Percentiles rank a stretch among this genome's conserved stretches.
Conservation (phyloP, 2,113 vertebrate genomes). For the Phylloscopus trochilus region DNA sequence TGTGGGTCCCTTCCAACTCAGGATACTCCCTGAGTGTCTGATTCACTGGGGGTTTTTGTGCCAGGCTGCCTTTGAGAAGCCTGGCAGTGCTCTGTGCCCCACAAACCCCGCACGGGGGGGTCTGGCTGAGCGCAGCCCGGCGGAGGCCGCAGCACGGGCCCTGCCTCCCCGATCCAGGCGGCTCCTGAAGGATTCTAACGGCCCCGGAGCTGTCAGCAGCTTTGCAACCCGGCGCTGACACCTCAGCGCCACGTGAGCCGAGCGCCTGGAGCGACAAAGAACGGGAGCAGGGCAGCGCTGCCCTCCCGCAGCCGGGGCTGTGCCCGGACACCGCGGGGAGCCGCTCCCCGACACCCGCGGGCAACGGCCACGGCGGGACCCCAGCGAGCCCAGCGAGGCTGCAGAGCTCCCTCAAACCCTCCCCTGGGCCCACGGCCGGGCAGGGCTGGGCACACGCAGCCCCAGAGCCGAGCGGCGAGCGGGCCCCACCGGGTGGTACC, state of each 20-base stretch:
- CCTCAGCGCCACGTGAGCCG: background rate
- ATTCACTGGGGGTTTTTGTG: background rate
- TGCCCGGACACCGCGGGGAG: background rate
- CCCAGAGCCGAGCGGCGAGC: background rate
- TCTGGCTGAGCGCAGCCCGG: background rate
- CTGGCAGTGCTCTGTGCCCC: background rate
- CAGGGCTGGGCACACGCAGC: background rate
- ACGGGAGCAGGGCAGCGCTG: background rate
- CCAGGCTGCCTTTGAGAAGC: background rate
- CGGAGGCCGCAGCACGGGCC: fast-evolving
- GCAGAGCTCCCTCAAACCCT: background rate
- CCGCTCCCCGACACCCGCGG: fast-evolving
- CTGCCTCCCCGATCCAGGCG: fast-evolving
- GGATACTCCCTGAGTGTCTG: background rate
- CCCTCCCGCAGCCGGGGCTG: background rate
- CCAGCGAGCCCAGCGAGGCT: fast-evolving
- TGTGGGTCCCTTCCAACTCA: background rate
- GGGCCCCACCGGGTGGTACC: fast-evolving
- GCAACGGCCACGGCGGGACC: fast-evolving
- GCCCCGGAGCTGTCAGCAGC: background rate
- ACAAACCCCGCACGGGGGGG: background rate
- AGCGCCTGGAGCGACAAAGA: background rate
- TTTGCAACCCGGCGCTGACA: background rate
- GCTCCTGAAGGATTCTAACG: background rate
- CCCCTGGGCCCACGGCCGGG: background rate